Conservation (phyloP, 2,797 vertebrate genomes). For the Ctenopoma multispine region DNA sequence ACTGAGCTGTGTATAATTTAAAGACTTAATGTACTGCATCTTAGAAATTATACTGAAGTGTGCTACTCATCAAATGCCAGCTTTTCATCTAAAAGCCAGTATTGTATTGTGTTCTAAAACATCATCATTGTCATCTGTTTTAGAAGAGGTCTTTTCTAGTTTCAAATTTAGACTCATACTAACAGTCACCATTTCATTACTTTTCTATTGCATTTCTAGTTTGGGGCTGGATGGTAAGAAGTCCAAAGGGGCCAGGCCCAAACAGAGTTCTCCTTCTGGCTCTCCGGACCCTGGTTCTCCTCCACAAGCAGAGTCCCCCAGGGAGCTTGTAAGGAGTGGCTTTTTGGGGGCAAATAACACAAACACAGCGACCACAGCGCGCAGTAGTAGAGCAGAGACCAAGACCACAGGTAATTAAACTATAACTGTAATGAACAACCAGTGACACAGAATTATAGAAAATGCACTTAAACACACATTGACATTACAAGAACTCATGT, state of each 20-base stretch:
- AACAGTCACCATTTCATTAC: background rate
- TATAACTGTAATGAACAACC: background rate
- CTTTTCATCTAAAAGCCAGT: background rate
- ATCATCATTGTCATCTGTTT: too few species aligned
- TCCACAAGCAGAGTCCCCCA: conserved; percentile 51
- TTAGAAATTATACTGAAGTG: background rate
- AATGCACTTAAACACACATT: too few species aligned
- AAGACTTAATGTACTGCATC: background rate
- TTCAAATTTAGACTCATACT: background rate
- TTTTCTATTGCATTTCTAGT: conserved; percentile 47
- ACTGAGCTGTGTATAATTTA: background rate
- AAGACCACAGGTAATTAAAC: conserved; percentile 63
- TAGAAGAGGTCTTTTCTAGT: too few species aligned
- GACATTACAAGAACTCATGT: background rate
- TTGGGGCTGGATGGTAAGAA: conserved; percentile 59
- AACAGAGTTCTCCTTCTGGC: conserved; percentile 50
- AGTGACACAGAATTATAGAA: background rate
- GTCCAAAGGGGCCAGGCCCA: conserved; percentile 56
- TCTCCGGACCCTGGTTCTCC: conserved; percentile 60
- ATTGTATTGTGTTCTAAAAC: background rate
- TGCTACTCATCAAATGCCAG: background rate
- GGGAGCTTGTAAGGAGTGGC: conserved; percentile 47
- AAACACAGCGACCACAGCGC: conserved; percentile 31
- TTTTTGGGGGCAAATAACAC: conserved; percentile 41
- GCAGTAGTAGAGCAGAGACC: conserved; percentile 49